Evolutionary conservation across 2,888 invertebrate genomes (phyloP), one percentile per base, ranked within the genome.

Genomic region (Drosophila anomalata): DNA sequence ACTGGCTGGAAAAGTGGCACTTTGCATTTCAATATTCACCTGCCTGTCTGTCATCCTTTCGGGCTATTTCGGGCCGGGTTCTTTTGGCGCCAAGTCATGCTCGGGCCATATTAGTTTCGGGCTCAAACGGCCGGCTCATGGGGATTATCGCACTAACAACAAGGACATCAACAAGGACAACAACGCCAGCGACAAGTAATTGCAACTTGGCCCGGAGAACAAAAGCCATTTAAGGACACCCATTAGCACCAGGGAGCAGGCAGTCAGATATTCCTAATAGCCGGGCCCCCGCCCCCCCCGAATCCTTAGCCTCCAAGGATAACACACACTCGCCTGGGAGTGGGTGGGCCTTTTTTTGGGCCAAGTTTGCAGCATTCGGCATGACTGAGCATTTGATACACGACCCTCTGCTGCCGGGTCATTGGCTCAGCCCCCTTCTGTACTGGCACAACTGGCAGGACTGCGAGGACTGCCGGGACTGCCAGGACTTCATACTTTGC

Each of bases 341-440:
- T 11, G 33, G 26, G 9, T 14, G 33, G 9, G 51, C 41, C 39
- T 20, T 2, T 61, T 41, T 48, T 48, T 12, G 8, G 53, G 53
- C 67, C 67, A 66, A 66, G 67, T 65, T 65, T 46, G 29, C 36
- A 66, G 39, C 67, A 65, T 66, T 66, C 67, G 46, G 67, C 65
- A 66, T 65, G 67, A 54, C 54, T 65, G 66, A 54, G 67, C 67
- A 54, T 65, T 44, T 53, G 53, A 66, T 63, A 53, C 63, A 66
- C 46, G 53, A 44, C 20, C 20, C 14, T 24, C 42, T 7, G 31
- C 29, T 29, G 50, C 52, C 50, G 22, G 63, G 53, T 65, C 63
- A 66, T 67, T 66, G 65, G 36, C 17, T 17, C 17, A 17, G 17
- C 17, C 17, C 17, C 17, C 17, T 17, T 17, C 17, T 17, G 17